phyloP scores from a whole-genome alignment of 2,113 vertebrate genomes.

The Sylvicapra grimmia region DNA sequence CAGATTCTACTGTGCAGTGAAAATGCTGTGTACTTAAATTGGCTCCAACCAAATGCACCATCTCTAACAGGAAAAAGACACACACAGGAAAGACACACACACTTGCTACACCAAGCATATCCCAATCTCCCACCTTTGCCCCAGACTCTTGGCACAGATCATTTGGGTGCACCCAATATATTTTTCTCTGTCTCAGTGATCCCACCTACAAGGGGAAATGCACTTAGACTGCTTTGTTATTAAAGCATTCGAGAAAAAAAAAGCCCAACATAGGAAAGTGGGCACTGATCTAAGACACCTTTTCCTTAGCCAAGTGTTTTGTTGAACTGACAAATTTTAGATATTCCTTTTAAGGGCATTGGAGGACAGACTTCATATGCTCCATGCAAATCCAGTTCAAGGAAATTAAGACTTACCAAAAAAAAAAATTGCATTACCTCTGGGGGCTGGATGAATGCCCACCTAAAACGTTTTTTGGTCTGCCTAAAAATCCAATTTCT shows the following conservation, averaged over 20 bases:
- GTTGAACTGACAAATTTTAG: neutral
- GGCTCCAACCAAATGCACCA: neutral
- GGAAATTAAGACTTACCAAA: constrained; percentile 32
- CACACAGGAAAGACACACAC: neutral
- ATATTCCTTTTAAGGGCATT: constrained; percentile 43
- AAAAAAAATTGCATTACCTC: neutral
- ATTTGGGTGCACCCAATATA: neutral
- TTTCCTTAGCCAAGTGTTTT: constrained; percentile 13
- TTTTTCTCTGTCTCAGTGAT: constrained; percentile 39
- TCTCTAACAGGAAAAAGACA: neutral
- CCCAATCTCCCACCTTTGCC: neutral
- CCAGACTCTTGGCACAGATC: neutral
- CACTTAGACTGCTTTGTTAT: constrained; percentile 5
- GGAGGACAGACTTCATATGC: neutral
- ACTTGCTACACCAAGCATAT: neutral
- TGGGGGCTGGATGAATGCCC: constrained; percentile 25
- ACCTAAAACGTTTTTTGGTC: constrained; percentile 34
- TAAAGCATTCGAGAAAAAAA: constrained; percentile 16
- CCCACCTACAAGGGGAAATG: constrained; percentile 36
- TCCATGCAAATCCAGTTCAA: neutral
- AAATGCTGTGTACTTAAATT: neutral
- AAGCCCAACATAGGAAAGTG: neutral
- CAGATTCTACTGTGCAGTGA: neutral
- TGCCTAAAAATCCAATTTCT: constrained; percentile 42
- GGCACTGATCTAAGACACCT: neutral